Conservation (phyloP, 2,797 vertebrate species). For the Hypotaenidia philippensis region DNA sequence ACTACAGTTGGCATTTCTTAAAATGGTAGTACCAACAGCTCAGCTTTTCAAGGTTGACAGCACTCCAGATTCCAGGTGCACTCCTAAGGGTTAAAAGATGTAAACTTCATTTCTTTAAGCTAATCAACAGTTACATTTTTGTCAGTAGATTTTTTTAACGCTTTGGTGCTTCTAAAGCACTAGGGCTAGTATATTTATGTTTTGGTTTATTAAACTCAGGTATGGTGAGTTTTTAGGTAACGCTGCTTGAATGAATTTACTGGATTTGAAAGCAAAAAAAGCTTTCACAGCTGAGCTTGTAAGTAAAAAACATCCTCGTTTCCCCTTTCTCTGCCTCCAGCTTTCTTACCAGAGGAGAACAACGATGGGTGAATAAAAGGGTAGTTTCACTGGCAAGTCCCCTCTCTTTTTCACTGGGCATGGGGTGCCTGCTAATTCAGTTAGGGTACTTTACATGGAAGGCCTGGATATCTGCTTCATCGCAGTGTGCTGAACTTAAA, state of each 20-base stretch:
- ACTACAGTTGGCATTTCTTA: neutral
- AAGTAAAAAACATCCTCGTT: neutral
- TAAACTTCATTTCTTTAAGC: neutral
- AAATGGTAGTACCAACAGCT: neutral
- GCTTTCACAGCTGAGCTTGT: neutral
- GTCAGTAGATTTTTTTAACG: neutral
- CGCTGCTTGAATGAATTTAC: neutral
- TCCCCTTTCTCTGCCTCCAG: neutral
- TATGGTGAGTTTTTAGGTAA: neutral
- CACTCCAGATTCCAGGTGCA: neutral
- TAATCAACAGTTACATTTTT: neutral
- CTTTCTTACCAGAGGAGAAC: neutral
- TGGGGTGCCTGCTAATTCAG: neutral
- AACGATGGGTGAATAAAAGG: neutral
- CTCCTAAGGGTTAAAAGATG: neutral
- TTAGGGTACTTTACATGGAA: neutral
- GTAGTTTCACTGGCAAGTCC: neutral
- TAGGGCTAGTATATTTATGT: neutral
- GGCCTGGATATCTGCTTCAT: neutral
- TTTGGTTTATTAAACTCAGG: neutral
- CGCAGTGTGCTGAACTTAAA: neutral
- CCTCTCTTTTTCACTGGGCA: neutral
- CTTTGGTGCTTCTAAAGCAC: neutral
- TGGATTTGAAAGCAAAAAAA: constrained; percentile 26
- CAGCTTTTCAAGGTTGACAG: neutral